Base-by-base conservation (phyloP, 2,797 vertebrate species). In the Poecilia wingei region DNA sequence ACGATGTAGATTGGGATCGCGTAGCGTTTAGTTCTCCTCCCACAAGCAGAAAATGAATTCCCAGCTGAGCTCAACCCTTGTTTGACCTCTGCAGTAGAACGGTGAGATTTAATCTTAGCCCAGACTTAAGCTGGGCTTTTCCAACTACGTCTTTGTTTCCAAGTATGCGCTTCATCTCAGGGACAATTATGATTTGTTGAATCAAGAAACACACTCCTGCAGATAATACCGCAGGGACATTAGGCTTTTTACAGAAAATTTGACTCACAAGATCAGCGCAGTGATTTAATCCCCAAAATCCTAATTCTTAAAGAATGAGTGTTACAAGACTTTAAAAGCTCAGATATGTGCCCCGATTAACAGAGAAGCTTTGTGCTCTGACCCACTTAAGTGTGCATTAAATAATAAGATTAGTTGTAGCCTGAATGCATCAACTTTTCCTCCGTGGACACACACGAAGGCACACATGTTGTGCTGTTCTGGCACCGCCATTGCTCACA, bases 1-100 rank as follows among this genome's bases (percentile, higher is more conserved):
- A 82, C 83, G 80, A 82, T 91, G 89, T 91, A 92, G 90, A 93
- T 92, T 91, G 85, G 72, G 84, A 92, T 94, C 89, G 12, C 43
- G 83, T 92, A 82, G 77, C 76, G 6, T 90, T 86, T 36, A 36
- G 79, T 80, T 91, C 80, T 89, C 84, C 86, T 89, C 85, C 81
- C 85, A 84, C 43, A 80, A 78, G 87, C 85, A 81, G 57, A 84
- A 88, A 86, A 81, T 80, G 76, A 89, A 90, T 80, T 83, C 84
- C 88, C 88, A 82, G 76, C 85, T 86, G 83, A 91, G 81, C 88
- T 87, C 71, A 51, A 78, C 78, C 16, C 76, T 20, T 79, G 10
- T 75, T 82, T 83, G 82, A 77, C 25, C 64, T 68, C 36, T 39
- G 39, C 25, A 31, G 53, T 77, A 68, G 78, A 83, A 82, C 10